Evolutionary conservation across 1,140 invertebrate genomes (phyloP).

Genomic region (Ephestia elutella): DNA sequence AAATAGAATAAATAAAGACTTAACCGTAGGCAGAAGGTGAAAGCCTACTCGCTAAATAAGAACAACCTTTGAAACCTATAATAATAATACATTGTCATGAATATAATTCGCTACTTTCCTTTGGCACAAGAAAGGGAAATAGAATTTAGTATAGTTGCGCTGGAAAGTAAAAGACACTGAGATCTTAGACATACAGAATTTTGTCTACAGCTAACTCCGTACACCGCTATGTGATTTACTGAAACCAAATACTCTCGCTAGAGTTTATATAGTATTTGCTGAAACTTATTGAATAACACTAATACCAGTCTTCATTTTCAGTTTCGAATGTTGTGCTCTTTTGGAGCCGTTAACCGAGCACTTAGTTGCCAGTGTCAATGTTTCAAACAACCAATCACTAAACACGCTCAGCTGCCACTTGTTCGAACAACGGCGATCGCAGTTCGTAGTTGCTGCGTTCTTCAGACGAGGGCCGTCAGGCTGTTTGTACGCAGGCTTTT

Average conservation of each 20-base stretch:
- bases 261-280: no score
- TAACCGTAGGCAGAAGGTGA: constrained; percentile 33
- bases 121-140: constrained; percentile 61
- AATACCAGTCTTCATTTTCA: constrained; percentile 51
- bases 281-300: constrained; percentile 1
- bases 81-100: constrained; percentile 57
- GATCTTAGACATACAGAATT: constrained; percentile 63
- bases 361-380: constrained; percentile 20
- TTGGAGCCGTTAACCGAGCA: no score
- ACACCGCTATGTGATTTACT: neutral
- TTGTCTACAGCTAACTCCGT: constrained; percentile 26
- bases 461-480: constrained; percentile 61
- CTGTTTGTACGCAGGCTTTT: constrained; percentile 56
- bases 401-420: constrained; percentile 27
- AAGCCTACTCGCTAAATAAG: neutral
- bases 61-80: neutral
- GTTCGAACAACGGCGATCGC: constrained; percentile 1
- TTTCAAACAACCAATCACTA: constrained; percentile 20
- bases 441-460: neutral
- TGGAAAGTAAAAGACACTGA: constrained; percentile 46
- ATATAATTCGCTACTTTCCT: constrained; percentile 41
- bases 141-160: constrained; percentile 28
- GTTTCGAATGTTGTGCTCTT: constrained; percentile 23
- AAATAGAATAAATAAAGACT: constrained; percentile 63
- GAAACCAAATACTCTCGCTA: no score